phyloP scores from a whole-genome alignment of 2,113 vertebrate genomes.

The Podarcis muralis region DNA sequence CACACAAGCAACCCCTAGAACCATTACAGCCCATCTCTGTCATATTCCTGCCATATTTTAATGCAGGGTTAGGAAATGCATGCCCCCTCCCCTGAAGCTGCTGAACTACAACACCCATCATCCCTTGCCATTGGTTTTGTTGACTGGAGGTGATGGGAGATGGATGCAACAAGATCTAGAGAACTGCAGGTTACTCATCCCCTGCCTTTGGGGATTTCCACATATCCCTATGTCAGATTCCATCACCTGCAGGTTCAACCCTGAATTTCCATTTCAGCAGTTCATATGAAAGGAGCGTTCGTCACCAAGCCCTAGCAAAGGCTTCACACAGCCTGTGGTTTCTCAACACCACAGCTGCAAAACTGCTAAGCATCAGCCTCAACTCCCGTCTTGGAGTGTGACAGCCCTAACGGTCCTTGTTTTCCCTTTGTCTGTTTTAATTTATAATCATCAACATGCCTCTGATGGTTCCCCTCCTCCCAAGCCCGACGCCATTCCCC shows the following conservation, averaged over 20 bases:
- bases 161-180: background rate
- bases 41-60: background rate
- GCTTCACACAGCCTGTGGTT: background rate
- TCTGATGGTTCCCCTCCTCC: background rate
- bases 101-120: background rate
- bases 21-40: too few species aligned
- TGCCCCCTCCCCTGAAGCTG: background rate
- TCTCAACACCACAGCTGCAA: background rate
- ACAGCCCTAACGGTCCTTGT: conserved; percentile 16
- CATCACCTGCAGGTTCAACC: background rate
- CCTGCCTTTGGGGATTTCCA: background rate
- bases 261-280: background rate
- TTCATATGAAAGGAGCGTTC: background rate
- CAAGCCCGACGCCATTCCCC: background rate
- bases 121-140: too few species aligned
- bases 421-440: conserved; percentile 57
- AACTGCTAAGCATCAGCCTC: background rate
- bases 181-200: too few species aligned
- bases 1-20: too few species aligned
- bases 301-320: background rate
- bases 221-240: background rate
- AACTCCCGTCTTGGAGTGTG: conserved; percentile 21
- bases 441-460: conserved; percentile 43
- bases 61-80: background rate
- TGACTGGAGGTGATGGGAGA: background rate